Conservation (phyloP, 1,140 invertebrate genomes). For the Neelides sp. region DNA sequence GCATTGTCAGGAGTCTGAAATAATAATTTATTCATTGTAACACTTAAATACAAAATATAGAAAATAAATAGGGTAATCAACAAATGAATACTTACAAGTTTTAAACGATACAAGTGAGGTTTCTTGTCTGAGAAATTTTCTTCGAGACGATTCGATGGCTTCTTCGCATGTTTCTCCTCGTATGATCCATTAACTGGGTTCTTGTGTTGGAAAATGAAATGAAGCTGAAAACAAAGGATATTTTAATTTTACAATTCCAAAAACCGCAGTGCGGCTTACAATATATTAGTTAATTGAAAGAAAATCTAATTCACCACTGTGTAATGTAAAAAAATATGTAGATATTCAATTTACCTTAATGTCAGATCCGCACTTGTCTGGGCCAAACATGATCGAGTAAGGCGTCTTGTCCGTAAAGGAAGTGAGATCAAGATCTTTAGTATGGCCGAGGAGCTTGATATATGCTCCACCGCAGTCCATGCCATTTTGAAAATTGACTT, state of each 20-base stretch:
- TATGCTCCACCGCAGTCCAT: conserved; percentile 98
- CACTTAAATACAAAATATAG: not conserved
- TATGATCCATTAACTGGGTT: conserved; percentile 83
- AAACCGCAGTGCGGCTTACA: not conserved
- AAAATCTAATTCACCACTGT: not conserved
- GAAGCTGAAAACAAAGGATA: conserved; percentile 47
- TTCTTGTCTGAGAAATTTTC: conserved; percentile 87
- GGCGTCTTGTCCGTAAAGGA: conserved; percentile 90
- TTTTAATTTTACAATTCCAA: conserved; percentile 12
- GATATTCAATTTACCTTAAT: conserved; percentile 53
- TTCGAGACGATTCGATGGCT: conserved; percentile 69
- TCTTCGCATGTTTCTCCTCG: conserved; percentile 84
- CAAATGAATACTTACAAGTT: conserved; percentile 15
- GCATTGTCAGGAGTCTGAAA: conserved; percentile 24
- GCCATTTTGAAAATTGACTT: conserved; percentile 76
- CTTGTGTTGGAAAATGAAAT: conserved; percentile 94
- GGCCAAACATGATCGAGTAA: conserved; percentile 98
- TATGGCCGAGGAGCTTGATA: conserved; percentile 72
- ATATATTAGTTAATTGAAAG: conserved; percentile 1
- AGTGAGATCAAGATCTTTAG: conserved; percentile 56
- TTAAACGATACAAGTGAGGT: conserved; percentile 86
- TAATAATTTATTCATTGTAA: not conserved
- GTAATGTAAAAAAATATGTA: not conserved
- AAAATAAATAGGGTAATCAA: not conserved
- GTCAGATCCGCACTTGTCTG: conserved; percentile 96